Percentiles rank a stretch among this genome's conserved stretches.
Conservation (phyloP, 2,797 vertebrate genomes). For the Nyctibius grandis region DNA sequence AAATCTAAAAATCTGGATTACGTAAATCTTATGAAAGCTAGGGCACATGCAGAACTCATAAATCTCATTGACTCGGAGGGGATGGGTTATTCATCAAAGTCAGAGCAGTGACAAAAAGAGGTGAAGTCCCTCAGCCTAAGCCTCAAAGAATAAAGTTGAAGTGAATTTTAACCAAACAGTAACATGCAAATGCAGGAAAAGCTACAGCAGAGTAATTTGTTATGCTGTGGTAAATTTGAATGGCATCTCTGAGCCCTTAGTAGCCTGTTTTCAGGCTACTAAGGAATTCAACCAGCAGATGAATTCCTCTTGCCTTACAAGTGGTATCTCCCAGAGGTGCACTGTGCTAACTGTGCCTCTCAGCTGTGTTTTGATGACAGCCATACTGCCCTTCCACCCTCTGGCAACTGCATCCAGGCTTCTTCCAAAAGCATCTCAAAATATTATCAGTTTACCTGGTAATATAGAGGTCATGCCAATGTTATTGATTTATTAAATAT, state of each 20-base stretch:
- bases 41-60: background rate
- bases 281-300: background rate
- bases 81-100: background rate
- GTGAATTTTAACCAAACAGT: background rate
- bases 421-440: conserved; percentile 14
- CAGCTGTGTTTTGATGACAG: background rate
- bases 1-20: background rate
- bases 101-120: background rate
- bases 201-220: background rate
- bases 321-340: background rate
- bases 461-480: background rate
- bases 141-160: background rate
- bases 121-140: background rate
- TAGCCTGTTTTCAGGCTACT: too few relatives aligned
- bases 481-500: background rate
- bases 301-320: background rate
- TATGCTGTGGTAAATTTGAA: background rate
- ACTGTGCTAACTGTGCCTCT: background rate
- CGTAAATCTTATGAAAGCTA: background rate
- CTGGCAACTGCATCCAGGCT: background rate
- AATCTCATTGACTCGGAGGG: background rate
- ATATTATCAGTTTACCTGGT: background rate
- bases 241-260: background rate
- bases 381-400: background rate
- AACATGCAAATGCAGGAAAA: background rate